phyloP scores from a whole-genome alignment of 2,797 vertebrate genomes.

The Streptopelia turtur region DNA sequence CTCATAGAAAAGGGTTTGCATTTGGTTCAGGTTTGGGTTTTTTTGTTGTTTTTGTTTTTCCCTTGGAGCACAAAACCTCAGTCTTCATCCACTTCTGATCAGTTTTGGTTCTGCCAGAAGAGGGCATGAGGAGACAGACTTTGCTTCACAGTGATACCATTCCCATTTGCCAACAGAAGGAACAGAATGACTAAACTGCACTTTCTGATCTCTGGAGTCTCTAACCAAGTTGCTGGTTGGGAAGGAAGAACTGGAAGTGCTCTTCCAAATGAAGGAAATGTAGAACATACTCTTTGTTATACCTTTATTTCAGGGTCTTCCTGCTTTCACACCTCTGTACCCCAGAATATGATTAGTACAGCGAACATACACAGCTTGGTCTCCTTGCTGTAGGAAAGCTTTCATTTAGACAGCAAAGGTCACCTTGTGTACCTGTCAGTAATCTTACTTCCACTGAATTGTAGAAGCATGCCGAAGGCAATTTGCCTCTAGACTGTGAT shows the following conservation, averaged over 20 bases:
- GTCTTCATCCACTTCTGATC: not conserved
- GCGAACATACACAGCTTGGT: not conserved
- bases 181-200: not conserved
- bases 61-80: not conserved
- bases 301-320: not conserved
- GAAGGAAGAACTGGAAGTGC: not conserved
- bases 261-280: not conserved
- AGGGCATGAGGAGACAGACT: not conserved
- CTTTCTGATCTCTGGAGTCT: not conserved
- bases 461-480: not conserved
- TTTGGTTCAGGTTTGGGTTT: fast-evolving
- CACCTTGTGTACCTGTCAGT: not conserved
- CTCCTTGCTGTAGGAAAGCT: not conserved
- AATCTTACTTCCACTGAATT: not conserved
- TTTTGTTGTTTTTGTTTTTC: not conserved
- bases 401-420: not conserved
- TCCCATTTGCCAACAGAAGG: not conserved
- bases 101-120: not conserved
- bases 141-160: fast-evolving
- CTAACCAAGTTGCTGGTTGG: not conserved
- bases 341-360: not conserved
- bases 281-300: not conserved
- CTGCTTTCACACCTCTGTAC: not conserved
- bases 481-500: not conserved
- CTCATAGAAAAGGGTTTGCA: not conserved